Evolutionary conservation across 2,888 invertebrate species (phyloP).

Genomic region (Melanargia galathea): DNA sequence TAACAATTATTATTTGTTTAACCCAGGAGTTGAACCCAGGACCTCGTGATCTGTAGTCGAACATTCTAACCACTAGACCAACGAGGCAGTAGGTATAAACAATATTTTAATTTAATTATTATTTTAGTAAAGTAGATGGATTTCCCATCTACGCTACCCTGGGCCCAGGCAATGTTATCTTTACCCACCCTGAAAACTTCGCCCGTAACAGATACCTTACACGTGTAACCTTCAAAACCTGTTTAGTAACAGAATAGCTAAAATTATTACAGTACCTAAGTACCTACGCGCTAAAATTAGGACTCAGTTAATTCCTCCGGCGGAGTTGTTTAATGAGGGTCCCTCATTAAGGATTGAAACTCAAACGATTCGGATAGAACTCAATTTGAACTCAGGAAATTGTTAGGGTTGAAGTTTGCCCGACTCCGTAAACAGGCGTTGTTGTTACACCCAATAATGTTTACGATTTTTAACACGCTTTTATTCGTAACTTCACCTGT

Average conservation of each 20-base stretch:
- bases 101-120: too few species aligned
- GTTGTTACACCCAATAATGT: slow-evolving; percentile 25
- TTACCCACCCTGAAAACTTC: too few species aligned
- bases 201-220: background rate
- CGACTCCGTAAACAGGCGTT: slow-evolving; percentile 37
- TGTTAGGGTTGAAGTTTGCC: slow-evolving; percentile 40
- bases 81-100: too few species aligned
- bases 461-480: too few species aligned
- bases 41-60: too few species aligned
- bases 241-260: background rate
- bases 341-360: slow-evolving; percentile 56
- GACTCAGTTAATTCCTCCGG: slow-evolving; percentile 48
- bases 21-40: too few species aligned
- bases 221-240: background rate
- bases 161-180: too few species aligned
- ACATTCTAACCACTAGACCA: too few species aligned
- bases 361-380: slow-evolving; percentile 50
- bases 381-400: slow-evolving; percentile 50
- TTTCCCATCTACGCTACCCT: too few species aligned
- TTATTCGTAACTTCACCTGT: too few species aligned
- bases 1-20: too few species aligned
- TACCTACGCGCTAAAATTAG: slow-evolving; percentile 42
- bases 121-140: too few species aligned
- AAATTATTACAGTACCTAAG: slow-evolving; percentile 9
- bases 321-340: slow-evolving; percentile 52